phyloP scores from a whole-genome alignment of 2,113 vertebrate genomes.

The Cottus gobio region DNA sequence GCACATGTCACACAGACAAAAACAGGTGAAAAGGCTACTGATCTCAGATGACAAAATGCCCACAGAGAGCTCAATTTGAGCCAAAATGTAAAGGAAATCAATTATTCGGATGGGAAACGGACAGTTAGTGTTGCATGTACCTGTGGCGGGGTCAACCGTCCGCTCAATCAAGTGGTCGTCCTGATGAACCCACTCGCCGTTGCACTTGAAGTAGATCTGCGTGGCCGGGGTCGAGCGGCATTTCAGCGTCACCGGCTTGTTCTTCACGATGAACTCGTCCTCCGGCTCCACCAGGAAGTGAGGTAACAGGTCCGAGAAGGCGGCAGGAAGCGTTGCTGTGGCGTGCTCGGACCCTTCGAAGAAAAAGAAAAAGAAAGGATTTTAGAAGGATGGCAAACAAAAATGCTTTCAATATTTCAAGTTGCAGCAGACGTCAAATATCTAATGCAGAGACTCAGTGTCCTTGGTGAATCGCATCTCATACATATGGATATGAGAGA shows the following conservation, averaged over 20 bases:
- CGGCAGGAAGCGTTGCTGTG: constrained; percentile 87
- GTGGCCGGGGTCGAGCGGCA: constrained; percentile 96
- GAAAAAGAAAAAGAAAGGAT: not conserved
- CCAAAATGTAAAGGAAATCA: not conserved
- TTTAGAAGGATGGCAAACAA: constrained; percentile 30
- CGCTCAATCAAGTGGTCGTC: constrained; percentile 92
- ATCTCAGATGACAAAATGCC: not conserved
- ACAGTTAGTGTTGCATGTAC: constrained; percentile 73
- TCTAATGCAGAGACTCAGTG: constrained; percentile 32
- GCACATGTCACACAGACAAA: constrained; percentile 15
- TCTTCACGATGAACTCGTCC: constrained; percentile 97
- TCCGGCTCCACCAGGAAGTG: constrained; percentile 96
- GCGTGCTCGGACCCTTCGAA: constrained; percentile 90
- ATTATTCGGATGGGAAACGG: not conserved
- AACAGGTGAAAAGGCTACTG: constrained; percentile 14
- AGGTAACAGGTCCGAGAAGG: constrained; percentile 91
- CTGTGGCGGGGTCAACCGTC: constrained; percentile 88
- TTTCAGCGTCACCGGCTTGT: constrained; percentile 95
- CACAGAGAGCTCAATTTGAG: not conserved
- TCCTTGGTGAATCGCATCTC: constrained; percentile 42
- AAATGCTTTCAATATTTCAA: constrained; percentile 34
- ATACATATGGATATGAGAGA: constrained; percentile 30
- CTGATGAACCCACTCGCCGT: constrained; percentile 98
- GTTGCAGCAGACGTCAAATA: constrained; percentile 19
- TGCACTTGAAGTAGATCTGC: constrained; percentile 99